Conservation (phyloP, 2,797 vertebrate genomes). For the Enteromius viviparus region DNA sequence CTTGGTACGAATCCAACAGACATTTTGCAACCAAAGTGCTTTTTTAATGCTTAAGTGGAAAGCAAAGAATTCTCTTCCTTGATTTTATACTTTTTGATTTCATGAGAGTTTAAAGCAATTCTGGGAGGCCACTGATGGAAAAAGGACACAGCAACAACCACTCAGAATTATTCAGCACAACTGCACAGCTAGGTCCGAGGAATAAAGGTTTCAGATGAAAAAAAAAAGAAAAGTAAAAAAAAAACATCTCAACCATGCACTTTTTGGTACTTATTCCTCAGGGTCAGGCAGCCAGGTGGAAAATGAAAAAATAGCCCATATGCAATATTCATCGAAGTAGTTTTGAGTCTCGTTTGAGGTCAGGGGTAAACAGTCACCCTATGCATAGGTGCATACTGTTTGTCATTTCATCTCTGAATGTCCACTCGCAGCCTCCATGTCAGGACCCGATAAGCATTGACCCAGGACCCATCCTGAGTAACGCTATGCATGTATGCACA, state of each 20-base stretch:
- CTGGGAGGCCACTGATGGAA: conserved; percentile 15
- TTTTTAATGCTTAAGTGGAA: background rate
- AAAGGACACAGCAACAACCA: conserved; percentile 10
- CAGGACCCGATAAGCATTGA: conserved; percentile 1
- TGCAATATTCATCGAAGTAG: conserved; percentile 64
- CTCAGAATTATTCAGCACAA: conserved; percentile 36
- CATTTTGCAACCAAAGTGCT: background rate
- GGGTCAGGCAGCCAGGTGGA: conserved; percentile 54
- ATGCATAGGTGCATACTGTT: background rate
- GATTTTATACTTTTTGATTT: conserved; percentile 30
- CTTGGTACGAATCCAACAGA: background rate
- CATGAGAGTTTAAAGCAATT: conserved; percentile 10
- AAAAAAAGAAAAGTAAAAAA: conserved; percentile 39
- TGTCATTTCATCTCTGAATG: conserved; percentile 16
- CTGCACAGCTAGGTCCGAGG: conserved; percentile 14
- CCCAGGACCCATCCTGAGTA: conserved; percentile 11
- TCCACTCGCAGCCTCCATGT: background rate
- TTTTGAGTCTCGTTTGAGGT: conserved; percentile 53
- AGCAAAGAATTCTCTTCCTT: background rate
- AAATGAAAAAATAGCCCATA: conserved; percentile 61
- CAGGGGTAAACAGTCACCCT: conserved; percentile 34
- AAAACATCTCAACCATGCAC: conserved; percentile 26
- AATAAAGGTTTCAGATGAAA: conserved; percentile 34
- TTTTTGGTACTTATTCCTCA: conserved; percentile 51
- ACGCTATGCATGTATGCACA: conserved; percentile 8